These are phyloP conservation scores for Spisula subtruncata DNA, from an alignment of 2,888 invertebrate genomes.

Conservation along the genomic window DNA sequence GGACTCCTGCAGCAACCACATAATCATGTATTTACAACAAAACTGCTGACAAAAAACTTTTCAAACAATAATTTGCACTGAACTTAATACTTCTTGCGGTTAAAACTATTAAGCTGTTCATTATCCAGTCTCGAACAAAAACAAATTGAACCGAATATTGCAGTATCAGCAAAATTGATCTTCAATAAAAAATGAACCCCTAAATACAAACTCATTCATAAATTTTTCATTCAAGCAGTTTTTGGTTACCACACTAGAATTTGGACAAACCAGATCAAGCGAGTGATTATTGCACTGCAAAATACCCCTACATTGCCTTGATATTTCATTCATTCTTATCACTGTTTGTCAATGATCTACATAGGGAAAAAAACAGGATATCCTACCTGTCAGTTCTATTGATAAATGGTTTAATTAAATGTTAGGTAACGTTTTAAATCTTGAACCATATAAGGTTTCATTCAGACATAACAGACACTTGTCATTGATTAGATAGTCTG, in stretches of 20 bases:
- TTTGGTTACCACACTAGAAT: neutral
- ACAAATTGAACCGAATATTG: neutral
- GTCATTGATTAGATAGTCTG: neutral
- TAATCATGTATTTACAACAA: neutral
- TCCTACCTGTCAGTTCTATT: neutral
- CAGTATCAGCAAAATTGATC: neutral
- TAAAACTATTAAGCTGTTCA: no score
- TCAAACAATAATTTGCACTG: neutral
- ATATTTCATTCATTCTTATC: neutral
- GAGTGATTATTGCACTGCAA: neutral
- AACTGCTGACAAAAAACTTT: neutral
- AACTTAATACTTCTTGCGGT: neutral
- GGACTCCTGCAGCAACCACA: no score
- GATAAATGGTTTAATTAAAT: neutral
- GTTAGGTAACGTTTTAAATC: neutral
- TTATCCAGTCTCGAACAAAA: no score
- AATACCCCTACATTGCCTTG: neutral
- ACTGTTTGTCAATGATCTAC: neutral
- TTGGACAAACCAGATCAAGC: neutral
- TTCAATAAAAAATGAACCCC: neutral
- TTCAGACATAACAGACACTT: neutral
- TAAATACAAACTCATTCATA: neutral
- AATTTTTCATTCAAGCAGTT: constrained; percentile 2
- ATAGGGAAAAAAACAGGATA: neutral
- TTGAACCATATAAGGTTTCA: neutral